These are phyloP conservation scores for Euleptes europaea DNA, from an alignment of 2,113 vertebrate genomes.

Conservation along the genomic window DNA sequence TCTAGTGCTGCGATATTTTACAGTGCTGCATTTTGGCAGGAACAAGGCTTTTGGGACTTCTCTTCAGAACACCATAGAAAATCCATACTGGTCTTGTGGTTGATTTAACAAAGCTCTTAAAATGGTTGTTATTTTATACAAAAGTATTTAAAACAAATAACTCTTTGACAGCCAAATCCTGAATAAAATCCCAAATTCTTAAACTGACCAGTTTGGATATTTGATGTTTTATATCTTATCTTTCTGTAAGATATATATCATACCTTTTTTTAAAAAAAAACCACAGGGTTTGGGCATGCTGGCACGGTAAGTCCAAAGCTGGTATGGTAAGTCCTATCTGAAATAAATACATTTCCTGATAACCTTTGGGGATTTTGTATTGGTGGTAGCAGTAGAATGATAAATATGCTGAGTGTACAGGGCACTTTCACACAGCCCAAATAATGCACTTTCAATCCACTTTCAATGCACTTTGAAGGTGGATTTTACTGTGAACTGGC, in stretches of 20 bases:
- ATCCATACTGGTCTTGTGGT: constrained; percentile 42
- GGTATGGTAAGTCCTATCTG: constrained; percentile 43
- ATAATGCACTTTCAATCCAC: too few species aligned
- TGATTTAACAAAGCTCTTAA: constrained; percentile 52
- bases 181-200: constrained; percentile 51
- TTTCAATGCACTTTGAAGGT: too few species aligned
- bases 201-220: constrained; percentile 42
- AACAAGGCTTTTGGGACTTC: neutral
- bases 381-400: neutral
- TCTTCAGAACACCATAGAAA: constrained; percentile 37
- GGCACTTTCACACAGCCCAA: too few species aligned
- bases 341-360: constrained; percentile 54
- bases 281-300: constrained; percentile 40
- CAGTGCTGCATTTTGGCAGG: constrained; percentile 15
- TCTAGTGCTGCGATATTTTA: constrained; percentile 1
- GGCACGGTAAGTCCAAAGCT: neutral
- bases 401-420: constrained; percentile 36
- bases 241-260: constrained; percentile 32
- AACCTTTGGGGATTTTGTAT: constrained; percentile 36
- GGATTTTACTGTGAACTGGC: too few species aligned
- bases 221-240: constrained; percentile 49
- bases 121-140: constrained; percentile 47
- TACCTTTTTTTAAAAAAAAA: constrained; percentile 6
- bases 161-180: constrained; percentile 37
- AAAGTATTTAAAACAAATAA: constrained; percentile 42